Conservation (phyloP, 2,797 vertebrate species). For the Syndactyla subalaris region DNA sequence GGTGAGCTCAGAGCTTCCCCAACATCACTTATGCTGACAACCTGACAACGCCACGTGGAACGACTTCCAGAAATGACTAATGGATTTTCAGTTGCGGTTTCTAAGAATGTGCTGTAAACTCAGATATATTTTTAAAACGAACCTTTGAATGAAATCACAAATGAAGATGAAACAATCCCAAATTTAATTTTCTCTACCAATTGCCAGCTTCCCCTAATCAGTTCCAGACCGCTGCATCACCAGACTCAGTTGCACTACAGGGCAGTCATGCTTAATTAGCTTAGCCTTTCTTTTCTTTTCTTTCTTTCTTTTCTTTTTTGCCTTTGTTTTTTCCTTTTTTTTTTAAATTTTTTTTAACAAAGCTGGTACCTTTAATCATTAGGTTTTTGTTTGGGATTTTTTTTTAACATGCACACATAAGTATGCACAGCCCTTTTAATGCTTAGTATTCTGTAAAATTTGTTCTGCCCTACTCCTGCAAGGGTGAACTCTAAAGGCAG, state of each 20-base stretch:
- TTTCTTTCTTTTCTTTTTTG: background rate
- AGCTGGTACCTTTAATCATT: background rate
- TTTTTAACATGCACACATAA: background rate
- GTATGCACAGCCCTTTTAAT: background rate
- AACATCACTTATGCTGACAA: background rate
- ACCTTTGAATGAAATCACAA: background rate
- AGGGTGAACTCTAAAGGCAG: background rate
- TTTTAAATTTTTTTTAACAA: background rate
- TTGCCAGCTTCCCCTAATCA: background rate
- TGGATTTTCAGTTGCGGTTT: background rate
- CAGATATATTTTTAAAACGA: background rate
- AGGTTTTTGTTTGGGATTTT: background rate
- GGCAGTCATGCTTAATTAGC: background rate
- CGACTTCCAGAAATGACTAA: background rate
- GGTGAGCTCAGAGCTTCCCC: background rate
- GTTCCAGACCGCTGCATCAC: background rate
- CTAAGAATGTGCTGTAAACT: background rate
- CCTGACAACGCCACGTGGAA: background rate
- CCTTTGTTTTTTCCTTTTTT: no score
- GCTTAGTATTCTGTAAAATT: background rate
- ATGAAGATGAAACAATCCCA: background rate
- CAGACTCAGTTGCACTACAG: background rate
- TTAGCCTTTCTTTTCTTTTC: background rate
- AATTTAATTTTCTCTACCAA: background rate
- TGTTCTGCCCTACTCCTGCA: background rate